Evolutionary conservation across 2,888 invertebrate species (phyloP).

Genomic region (Crematogaster levior): DNA sequence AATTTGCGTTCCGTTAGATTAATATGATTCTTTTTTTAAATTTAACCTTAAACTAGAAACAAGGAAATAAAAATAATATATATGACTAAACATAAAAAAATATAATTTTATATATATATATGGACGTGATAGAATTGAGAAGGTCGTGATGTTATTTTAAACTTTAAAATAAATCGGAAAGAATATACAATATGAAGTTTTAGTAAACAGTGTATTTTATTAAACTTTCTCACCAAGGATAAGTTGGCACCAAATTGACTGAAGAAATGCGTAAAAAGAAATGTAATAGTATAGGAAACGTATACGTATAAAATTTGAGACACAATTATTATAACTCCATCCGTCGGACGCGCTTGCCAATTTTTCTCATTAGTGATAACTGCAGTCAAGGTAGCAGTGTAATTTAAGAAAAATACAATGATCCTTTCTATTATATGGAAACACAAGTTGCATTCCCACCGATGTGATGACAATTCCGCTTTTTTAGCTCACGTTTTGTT

Average conservation of each 20-base stretch:
- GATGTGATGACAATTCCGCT: slow-evolving; percentile 51
- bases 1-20: background rate
- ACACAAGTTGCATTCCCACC: slow-evolving; percentile 57
- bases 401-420: slow-evolving; percentile 31
- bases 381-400: background rate
- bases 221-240: background rate
- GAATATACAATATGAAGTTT: too few species aligned
- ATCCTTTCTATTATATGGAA: slow-evolving; percentile 44
- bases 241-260: background rate
- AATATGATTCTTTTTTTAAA: background rate
- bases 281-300: background rate
- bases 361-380: slow-evolving; percentile 10
- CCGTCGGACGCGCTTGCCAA: background rate
- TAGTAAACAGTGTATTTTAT: too few species aligned
- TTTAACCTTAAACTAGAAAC: background rate
- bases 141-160: too few species aligned
- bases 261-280: background rate
- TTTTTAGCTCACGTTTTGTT: slow-evolving; percentile 60
- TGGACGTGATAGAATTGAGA: background rate
- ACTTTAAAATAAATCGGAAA: background rate
- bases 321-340: background rate
- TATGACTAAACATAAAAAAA: slow-evolving; percentile 10
- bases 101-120: too few species aligned
- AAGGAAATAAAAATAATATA: background rate
- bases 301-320: background rate